Evolutionary conservation across 2,797 vertebrate genomes (phyloP), one percentile per base, ranked within the genome.

Genomic region (Myotis planiceps): DNA sequence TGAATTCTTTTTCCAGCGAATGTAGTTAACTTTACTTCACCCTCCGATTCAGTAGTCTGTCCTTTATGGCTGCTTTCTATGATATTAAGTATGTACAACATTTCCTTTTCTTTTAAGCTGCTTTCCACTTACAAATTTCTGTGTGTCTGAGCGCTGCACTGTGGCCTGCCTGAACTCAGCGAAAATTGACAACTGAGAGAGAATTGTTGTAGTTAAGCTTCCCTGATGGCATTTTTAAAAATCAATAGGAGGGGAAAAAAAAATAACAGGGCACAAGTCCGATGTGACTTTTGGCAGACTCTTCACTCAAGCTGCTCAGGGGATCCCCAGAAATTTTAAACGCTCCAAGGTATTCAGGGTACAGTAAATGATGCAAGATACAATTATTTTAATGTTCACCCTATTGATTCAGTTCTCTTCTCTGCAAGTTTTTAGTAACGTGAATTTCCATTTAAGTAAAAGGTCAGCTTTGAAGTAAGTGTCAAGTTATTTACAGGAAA

Each of bases 401-500:
- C 34, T 63, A 68, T 84, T 84, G 94, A 96, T 81, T 87, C 55
- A 83, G 94, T 96, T 90, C 92, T 96, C 80, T 92, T 68, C 94
- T 96, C 95, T 89, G 71, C 47, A 97, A 95, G 92, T 55, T 97
- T 94, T 93, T 95, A 94, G 89, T 97, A 97, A 93, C 92, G 92
- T 66, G 96, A 90, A 97, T 98, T 96, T 93, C 90, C 95, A 90
- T 98, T 96, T 96, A 88, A 97, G 94, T 96, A 94, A 98, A 98
- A 98, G 96, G 97, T 98, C 98, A 97, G 63, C 82, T 97, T 98
- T 98, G 98, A 97, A 98, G 97, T 91, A 96, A 97, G 97, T 92
- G 39, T 96, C 95, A 98, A 98, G 97, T 98, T 97, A 97, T 98
- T 98, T 98, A 98, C 95, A 97, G 96, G 97, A 98, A 98, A 96